A percentile compares a stretch with the other conserved stretches of the same genome.
phyloP scores from a whole-genome alignment of 2,797 vertebrate species.

The Anabas testudineus region DNA sequence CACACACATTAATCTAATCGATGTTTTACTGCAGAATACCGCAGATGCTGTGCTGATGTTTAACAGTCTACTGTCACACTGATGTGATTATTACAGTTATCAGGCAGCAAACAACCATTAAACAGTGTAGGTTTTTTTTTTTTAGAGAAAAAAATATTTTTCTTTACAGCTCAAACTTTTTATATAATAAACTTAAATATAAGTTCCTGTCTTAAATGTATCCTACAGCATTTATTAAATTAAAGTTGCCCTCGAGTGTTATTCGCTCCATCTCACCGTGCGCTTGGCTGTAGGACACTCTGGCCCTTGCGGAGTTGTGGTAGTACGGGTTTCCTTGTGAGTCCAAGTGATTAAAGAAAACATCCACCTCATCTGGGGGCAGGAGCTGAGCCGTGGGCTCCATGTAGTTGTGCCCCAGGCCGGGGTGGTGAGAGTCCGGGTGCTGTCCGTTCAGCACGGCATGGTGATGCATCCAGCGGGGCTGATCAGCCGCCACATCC shows the following conservation, averaged over 20 bases:
- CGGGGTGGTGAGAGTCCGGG: constrained; percentile 90
- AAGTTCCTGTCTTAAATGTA: background rate
- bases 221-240: background rate
- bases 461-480: constrained; percentile 97
- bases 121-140: background rate
- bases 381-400: constrained; percentile 93
- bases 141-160: background rate
- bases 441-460: constrained; percentile 93
- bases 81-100: background rate
- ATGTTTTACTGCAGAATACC: background rate
- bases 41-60: background rate
- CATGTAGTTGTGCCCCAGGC: constrained; percentile 93
- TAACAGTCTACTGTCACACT: background rate
- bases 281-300: constrained; percentile 94
- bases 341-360: constrained; percentile 97
- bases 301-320: constrained; percentile 91
- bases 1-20: background rate
- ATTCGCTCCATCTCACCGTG: constrained; percentile 85
- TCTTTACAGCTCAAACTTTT: background rate
- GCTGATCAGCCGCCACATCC: constrained; percentile 91
- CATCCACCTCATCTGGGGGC: constrained; percentile 96
- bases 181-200: background rate
- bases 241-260: background rate
- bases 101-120: background rate
- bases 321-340: constrained; percentile 96